phyloP scores from a whole-genome alignment of 2,888 invertebrate genomes.

The Hydrotaea diabolus region DNA sequence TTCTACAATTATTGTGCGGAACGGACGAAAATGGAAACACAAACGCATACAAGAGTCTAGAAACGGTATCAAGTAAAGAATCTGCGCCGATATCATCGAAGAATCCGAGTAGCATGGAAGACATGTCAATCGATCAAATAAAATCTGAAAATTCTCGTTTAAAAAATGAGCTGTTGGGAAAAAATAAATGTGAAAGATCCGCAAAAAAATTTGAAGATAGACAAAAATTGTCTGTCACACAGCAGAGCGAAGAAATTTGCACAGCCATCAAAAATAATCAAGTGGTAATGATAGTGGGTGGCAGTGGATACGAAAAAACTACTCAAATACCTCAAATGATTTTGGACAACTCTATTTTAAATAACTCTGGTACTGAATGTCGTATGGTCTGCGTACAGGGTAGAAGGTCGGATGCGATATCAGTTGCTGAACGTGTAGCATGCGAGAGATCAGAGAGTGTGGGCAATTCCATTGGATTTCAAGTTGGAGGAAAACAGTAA shows the following conservation, averaged over 20 bases:
- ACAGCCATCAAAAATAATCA: conserved; percentile 85
- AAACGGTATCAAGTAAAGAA: too few relatives aligned
- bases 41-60: too few relatives aligned
- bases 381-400: conserved; percentile 95
- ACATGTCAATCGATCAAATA: too few relatives aligned
- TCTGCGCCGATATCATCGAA: too few relatives aligned
- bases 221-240: conserved; percentile 86
- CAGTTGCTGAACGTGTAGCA: conserved; percentile 93
- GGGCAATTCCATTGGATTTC: conserved; percentile 89
- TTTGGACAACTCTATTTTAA: conserved; percentile 88
- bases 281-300: conserved; percentile 89
- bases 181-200: conserved; percentile 64
- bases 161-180: conserved; percentile 50
- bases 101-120: too few relatives aligned
- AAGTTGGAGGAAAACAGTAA: conserved; percentile 89
- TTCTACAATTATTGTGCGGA: too few relatives aligned
- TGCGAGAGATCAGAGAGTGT: conserved; percentile 89
- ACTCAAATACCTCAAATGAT: conserved; percentile 96
- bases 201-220: conserved; percentile 82
- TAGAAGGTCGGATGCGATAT: conserved; percentile 93
- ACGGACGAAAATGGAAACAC: too few relatives aligned
- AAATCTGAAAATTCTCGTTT: conserved; percentile 48
- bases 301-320: conserved; percentile 96
- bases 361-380: conserved; percentile 86
- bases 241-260: conserved; percentile 84